Percentiles rank a stretch among this genome's conserved stretches.
Conservation (phyloP, 2,113 vertebrate species). For the Leucopsar rothschildi region DNA sequence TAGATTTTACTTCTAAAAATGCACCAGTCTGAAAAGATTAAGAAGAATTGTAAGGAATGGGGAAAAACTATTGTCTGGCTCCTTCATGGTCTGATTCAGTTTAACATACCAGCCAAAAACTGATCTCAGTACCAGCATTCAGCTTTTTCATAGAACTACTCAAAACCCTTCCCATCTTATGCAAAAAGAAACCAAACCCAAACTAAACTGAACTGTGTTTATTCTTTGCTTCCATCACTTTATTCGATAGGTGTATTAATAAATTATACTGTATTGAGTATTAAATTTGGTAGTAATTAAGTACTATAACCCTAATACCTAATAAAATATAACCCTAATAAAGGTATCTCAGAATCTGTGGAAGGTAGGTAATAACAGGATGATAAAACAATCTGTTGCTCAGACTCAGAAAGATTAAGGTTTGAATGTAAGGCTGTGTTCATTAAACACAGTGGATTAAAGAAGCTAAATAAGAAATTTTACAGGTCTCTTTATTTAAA, state of each 20-base stretch:
- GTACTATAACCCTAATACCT: not conserved
- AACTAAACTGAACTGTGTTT: not conserved
- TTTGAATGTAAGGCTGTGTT: not conserved
- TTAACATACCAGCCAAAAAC: constrained; percentile 41
- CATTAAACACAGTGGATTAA: not conserved
- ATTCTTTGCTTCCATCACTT: constrained; percentile 41
- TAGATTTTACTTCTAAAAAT: constrained; percentile 64
- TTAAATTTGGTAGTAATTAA: not conserved
- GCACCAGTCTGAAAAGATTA: constrained; percentile 25
- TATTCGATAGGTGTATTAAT: not conserved
- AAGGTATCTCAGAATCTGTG: not conserved
- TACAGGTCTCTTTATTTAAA: not conserved
- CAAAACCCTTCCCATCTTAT: constrained; percentile 9
- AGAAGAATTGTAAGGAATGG: constrained; percentile 52
- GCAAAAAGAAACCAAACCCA: not conserved
- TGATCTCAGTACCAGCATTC: constrained; percentile 21
- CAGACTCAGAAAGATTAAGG: not conserved
- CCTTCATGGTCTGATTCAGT: constrained; percentile 4
- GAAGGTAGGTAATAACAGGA: constrained; percentile 15
- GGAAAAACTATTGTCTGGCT: constrained; percentile 25
- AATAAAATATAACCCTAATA: not conserved
- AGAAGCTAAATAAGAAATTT: not conserved
- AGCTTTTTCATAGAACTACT: constrained; percentile 41
- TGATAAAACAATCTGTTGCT: not conserved
- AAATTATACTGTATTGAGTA: not conserved